Evolutionary conservation across 2,888 invertebrate species (phyloP), one percentile per base, ranked within the genome.

Genomic region (Andricus curvator): DNA sequence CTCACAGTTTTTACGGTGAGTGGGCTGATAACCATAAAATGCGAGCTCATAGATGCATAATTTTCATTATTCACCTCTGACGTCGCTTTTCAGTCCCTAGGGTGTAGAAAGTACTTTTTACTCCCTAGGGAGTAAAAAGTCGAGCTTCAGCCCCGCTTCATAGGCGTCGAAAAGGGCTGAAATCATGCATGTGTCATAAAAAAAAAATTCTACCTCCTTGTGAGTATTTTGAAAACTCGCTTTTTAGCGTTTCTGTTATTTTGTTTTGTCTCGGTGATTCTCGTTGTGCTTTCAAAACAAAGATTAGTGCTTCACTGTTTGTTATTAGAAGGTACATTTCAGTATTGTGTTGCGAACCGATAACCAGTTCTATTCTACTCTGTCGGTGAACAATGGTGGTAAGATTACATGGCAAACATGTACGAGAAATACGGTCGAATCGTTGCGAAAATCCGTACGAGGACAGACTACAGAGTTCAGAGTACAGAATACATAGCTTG

Each of bases 291-390:
- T 70, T 51, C 51, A 70, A 29, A 70, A 70, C 70, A 51, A 51
- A 48, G 70, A 70, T 70, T 51, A 70, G 70, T 70, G 48, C 70
- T 51, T 70, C 70, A 70, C 51, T 70, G 48, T 70, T 51, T 51
- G 70, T 70, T 70, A 51, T 70, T 70, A 70, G 70, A 33, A 33
- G 70, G 70, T 51, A 51, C 51, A 70, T 70, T 70, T 70, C 70
- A 70, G 48, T 17, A 51, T 48, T 70, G 70, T 78, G 83, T 78
- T 77, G 77, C 65, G 70, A 67, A 41, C 62, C 67, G 83, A 83
- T 83, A 83, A 83, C 78, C 79, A 48, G 41, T 51, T 65, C 77
- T 65, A 76, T 51, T 64, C 64, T 76, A 76, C 62, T 62, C 25
- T 44, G 65, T 37, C 29, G 44, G 8, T 62, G 77, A 77, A 77